phyloP scores from a whole-genome alignment of 2,113 vertebrate genomes.

The Laterallus jamaicensis region DNA sequence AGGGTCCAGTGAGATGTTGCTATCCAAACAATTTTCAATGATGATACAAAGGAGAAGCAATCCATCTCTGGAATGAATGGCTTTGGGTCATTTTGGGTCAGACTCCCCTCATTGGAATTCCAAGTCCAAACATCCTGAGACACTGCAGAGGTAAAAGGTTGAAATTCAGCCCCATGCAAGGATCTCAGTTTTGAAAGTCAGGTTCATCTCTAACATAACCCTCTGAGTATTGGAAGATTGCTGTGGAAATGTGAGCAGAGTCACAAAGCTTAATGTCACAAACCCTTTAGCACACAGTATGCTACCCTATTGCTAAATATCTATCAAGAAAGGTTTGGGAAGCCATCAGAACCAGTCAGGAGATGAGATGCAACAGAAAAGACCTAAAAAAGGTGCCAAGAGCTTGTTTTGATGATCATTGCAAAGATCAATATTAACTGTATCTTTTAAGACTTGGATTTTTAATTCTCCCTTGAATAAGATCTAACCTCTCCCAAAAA shows the following conservation, averaged over 20 bases:
- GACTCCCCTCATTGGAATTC: constrained; percentile 43
- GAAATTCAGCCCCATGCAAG: constrained; percentile 36
- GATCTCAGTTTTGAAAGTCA: constrained; percentile 14
- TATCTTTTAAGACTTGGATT: not conserved
- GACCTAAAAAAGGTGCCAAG: not conserved
- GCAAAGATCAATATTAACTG: not conserved
- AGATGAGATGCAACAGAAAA: not conserved
- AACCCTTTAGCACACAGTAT: not conserved
- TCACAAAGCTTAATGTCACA: not conserved
- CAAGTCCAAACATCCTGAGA: constrained; percentile 1
- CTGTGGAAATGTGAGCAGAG: not conserved
- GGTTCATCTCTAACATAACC: not conserved
- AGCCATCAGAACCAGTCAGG: constrained; percentile 56
- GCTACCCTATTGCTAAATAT: not conserved
- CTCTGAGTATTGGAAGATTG: not conserved
- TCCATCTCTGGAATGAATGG: not conserved
- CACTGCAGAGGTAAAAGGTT: not conserved
- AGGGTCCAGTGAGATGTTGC: not conserved
- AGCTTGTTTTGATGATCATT: not conserved
- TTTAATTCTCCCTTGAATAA: not conserved
- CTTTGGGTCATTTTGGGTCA: not conserved
- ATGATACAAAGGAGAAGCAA: not conserved
- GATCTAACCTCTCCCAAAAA: not conserved
- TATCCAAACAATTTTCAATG: not conserved
- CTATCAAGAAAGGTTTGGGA: constrained; percentile 24